These are phyloP conservation scores for Rugalucina vietnamica DNA, from an alignment of 2,888 invertebrate species.

Conservation along the genomic window DNA sequence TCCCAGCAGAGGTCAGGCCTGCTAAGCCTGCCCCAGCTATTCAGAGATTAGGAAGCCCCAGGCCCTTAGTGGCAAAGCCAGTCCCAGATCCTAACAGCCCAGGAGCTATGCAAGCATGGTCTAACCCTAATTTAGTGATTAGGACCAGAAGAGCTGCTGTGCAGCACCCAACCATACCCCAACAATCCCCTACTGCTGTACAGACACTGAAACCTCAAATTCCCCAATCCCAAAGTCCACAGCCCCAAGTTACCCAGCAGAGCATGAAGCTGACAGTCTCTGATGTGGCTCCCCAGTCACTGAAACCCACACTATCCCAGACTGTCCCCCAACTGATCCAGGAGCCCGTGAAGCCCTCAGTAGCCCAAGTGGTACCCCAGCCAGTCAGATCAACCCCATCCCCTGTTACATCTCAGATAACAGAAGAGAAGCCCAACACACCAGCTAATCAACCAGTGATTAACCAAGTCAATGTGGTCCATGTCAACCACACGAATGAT, in stretches of 20 bases:
- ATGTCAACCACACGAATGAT: not conserved
- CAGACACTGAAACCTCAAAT: not conserved
- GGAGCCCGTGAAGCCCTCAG: not conserved
- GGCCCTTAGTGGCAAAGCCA: constrained; percentile 5
- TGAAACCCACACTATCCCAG: not conserved
- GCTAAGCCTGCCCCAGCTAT: not conserved
- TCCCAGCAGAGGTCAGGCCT: too few species aligned
- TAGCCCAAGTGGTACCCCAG: constrained; percentile 26
- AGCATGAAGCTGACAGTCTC: too few species aligned
- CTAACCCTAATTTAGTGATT: constrained; percentile 83
- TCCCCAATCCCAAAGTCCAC: too few species aligned
- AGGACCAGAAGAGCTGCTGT: constrained; percentile 78
- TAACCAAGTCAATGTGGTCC: constrained; percentile 2
- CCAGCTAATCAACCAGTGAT: not conserved
- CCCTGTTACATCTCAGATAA: not conserved
- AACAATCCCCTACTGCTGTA: not conserved
- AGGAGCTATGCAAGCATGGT: constrained; percentile 79
- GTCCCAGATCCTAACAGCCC: not conserved
- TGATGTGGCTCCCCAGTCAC: too few species aligned
- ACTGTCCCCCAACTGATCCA: too few species aligned
- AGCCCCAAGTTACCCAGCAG: too few species aligned
- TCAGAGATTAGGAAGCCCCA: not conserved
- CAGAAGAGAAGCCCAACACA: not conserved
- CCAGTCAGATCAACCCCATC: not conserved
- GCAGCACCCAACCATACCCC: constrained; percentile 35